Percentiles rank a stretch among this genome's conserved stretches.
phyloP scores from a whole-genome alignment of 2,113 vertebrate species.

The Gadus chalcogrammus region DNA sequence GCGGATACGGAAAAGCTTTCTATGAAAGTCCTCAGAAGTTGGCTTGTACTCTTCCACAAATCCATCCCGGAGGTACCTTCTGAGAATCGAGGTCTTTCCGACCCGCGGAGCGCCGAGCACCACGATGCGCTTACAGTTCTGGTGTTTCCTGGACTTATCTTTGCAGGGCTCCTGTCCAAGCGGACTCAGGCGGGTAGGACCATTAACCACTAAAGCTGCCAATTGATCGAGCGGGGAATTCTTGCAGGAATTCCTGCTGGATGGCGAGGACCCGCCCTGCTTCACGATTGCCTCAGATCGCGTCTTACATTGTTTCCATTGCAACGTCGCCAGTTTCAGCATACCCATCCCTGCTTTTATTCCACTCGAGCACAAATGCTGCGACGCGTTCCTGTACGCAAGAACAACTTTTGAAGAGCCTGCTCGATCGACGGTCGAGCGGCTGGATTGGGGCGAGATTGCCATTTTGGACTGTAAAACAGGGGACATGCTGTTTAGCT shows the following conservation, averaged over 20 bases:
- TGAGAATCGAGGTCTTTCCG: slow-evolving; percentile 75
- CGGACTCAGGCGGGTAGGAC: slow-evolving; percentile 39
- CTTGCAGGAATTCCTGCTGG: slow-evolving; percentile 40
- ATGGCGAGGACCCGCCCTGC: slow-evolving; percentile 25
- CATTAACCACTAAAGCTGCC: slow-evolving; percentile 59
- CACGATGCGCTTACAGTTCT: slow-evolving; percentile 73
- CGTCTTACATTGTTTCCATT: slow-evolving; percentile 66
- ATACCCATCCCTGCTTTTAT: slow-evolving; percentile 68
- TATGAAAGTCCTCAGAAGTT: slow-evolving; percentile 73
- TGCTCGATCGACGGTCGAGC: slow-evolving; percentile 23
- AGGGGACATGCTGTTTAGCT: slow-evolving; percentile 25
- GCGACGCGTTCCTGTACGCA: slow-evolving; percentile 61
- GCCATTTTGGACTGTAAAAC: slow-evolving; percentile 15
- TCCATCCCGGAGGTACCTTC: slow-evolving; percentile 69
- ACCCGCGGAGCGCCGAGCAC: slow-evolving; percentile 75
- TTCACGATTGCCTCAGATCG: slow-evolving; percentile 26
- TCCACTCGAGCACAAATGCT: slow-evolving; percentile 55
- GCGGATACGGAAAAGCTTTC: slow-evolving; percentile 74
- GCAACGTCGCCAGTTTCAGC: slow-evolving; percentile 64
- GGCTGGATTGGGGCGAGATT: slow-evolving; percentile 5
- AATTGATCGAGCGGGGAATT: slow-evolving; percentile 63
- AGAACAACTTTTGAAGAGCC: slow-evolving; percentile 52
- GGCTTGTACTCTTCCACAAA: slow-evolving; percentile 75
- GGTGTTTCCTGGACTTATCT: slow-evolving; percentile 59
- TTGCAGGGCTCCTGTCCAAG: slow-evolving; percentile 35